These are phyloP conservation scores for Gryllus longicercus DNA, from an alignment of 2,888 invertebrate genomes.

Conservation along the genomic window DNA sequence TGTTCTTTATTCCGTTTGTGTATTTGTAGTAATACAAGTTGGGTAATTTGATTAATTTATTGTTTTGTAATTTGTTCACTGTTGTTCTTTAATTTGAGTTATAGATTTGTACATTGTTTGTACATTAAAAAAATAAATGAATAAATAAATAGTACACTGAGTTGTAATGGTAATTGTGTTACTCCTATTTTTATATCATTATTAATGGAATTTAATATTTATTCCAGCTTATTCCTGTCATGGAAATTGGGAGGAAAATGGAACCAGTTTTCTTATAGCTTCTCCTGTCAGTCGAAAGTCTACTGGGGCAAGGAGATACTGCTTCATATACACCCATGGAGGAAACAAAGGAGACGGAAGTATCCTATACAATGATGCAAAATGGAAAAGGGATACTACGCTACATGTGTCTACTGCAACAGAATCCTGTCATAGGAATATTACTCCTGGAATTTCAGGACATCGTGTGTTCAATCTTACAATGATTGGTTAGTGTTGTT, in stretches of 20 bases:
- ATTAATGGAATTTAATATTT: not conserved
- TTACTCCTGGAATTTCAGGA: slow-evolving; percentile 54
- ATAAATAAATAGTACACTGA: not conserved
- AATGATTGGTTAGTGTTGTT: slow-evolving; percentile 54
- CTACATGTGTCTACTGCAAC: slow-evolving; percentile 55
- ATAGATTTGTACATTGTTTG: no score
- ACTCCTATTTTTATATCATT: not conserved
- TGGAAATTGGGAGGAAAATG: slow-evolving; percentile 84
- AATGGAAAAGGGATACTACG: slow-evolving; percentile 38
- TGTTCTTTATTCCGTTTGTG: no score
- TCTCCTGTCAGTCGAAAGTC: slow-evolving; percentile 66
- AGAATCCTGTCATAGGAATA: slow-evolving; percentile 57
- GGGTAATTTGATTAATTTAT: no score
- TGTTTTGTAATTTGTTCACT: no score
- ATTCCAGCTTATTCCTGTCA: slow-evolving; percentile 78
- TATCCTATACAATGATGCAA: slow-evolving; percentile 28
- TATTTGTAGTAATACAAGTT: no score
- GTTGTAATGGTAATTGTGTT: not conserved
- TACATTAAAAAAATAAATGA: no score
- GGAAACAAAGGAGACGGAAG: slow-evolving; percentile 37
- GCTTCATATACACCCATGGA: slow-evolving; percentile 57
- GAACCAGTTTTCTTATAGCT: slow-evolving; percentile 79
- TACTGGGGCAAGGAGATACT: slow-evolving; percentile 55
- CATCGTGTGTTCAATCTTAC: slow-evolving; percentile 66
- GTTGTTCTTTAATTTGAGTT: no score